These are phyloP conservation scores for Dermolepida albohirtum DNA, from an alignment of 2,888 invertebrate species.

Conservation along the genomic window DNA sequence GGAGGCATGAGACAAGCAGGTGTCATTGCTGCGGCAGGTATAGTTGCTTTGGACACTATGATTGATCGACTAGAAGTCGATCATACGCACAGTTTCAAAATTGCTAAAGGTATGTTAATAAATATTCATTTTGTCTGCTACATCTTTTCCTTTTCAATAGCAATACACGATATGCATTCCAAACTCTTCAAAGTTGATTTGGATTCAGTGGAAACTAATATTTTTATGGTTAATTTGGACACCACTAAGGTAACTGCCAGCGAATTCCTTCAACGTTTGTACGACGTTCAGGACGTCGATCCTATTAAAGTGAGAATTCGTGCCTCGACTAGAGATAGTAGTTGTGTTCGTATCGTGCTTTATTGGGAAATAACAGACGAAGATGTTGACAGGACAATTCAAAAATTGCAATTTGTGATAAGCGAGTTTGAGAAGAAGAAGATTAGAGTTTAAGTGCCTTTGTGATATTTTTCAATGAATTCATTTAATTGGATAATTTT, in stretches of 20 bases:
- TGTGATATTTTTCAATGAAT: background rate
- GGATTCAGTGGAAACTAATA: constrained; percentile 77
- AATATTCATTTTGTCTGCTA: constrained; percentile 29
- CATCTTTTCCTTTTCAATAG: constrained; percentile 60
- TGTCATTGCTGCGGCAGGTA: constrained; percentile 88
- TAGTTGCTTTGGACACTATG: constrained; percentile 85
- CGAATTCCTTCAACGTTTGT: constrained; percentile 69
- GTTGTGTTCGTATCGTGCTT: constrained; percentile 75
- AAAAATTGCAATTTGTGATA: constrained; percentile 78
- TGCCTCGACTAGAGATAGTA: constrained; percentile 70
- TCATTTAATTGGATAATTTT: no score
- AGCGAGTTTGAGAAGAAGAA: constrained; percentile 69
- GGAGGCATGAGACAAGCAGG: constrained; percentile 96
- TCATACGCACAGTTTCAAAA: constrained; percentile 75
- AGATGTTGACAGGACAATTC: constrained; percentile 75
- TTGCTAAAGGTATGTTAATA: constrained; percentile 73
- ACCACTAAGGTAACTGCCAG: constrained; percentile 68
- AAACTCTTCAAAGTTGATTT: constrained; percentile 74
- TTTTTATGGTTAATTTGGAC: constrained; percentile 74
- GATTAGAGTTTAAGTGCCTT: constrained; percentile 36
- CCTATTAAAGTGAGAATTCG: constrained; percentile 70
- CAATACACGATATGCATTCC: constrained; percentile 72
- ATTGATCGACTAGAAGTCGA: constrained; percentile 79
- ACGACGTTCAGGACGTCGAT: constrained; percentile 64
- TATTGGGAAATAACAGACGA: constrained; percentile 79